phyloP scores from a whole-genome alignment of 1,140 invertebrate species.

The Diplogasteroides magnus region DNA sequence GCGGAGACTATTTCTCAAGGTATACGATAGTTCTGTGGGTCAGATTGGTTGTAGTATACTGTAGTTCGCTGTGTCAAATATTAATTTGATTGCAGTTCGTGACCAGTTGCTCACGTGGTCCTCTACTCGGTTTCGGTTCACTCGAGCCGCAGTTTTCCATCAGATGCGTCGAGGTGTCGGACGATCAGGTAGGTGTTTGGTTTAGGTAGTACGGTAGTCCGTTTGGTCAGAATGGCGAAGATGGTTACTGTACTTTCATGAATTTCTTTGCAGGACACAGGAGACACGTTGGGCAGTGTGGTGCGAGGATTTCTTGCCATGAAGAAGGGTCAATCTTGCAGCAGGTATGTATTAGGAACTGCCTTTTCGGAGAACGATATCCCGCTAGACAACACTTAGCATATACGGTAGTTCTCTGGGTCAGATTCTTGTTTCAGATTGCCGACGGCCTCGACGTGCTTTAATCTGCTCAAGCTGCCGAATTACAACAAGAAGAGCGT shows the following conservation, averaged over 20 bases:
- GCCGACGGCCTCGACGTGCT: conserved; percentile 84
- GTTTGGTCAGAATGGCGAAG: no score
- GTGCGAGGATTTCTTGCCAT: conserved; percentile 97
- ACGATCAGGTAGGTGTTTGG: conserved; percentile 70
- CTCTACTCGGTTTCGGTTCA: conserved; percentile 90
- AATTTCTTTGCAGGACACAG: conserved; percentile 68
- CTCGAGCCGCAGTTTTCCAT: conserved; percentile 98
- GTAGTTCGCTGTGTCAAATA: conserved; percentile 8
- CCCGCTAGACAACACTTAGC: no score
- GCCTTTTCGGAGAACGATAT: no score
- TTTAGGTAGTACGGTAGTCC: no score
- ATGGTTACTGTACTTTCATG: conserved; percentile 17
- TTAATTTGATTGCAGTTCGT: conserved; percentile 74
- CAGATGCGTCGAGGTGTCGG: conserved; percentile 93
- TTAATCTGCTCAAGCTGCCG: conserved; percentile 94
- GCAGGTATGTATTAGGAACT: conserved; percentile 78
- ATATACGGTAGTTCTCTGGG: no score
- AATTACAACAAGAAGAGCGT: conserved; percentile 96
- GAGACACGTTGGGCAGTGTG: conserved; percentile 89
- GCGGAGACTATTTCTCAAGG: conserved; percentile 83
- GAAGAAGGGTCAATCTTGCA: conserved; percentile 75
- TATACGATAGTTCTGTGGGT: conserved; percentile 29
- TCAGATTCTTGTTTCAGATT: not conserved
- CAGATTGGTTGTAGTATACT: not conserved
- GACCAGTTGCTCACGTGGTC: conserved; percentile 95